Conservation (phyloP, 1,140 invertebrate genomes). For the Mamestra configurata region DNA sequence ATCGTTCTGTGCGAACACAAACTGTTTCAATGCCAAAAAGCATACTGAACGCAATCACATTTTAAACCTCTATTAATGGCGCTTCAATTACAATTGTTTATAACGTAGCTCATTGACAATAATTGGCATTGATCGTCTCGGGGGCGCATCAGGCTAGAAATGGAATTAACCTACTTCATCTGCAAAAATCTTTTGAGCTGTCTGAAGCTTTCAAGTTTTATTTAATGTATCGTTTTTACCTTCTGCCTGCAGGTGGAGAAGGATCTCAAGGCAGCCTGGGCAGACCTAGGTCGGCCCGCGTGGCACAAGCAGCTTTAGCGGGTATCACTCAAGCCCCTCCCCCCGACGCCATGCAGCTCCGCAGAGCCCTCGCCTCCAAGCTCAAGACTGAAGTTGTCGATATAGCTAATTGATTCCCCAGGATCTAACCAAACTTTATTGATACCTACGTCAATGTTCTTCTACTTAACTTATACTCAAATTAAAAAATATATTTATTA, state of each 20-base stretch:
- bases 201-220: too few species aligned
- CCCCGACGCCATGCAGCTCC: conserved; percentile 90
- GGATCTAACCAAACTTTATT: conserved; percentile 2
- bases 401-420: conserved; percentile 42
- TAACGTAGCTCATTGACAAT: too few species aligned
- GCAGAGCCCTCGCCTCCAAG: conserved; percentile 94
- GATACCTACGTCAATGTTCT: neutral
- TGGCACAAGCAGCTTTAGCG: conserved; percentile 90
- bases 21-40: too few species aligned
- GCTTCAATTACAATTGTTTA: too few species aligned
- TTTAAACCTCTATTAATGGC: too few species aligned
- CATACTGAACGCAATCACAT: too few species aligned
- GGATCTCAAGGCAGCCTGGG: conserved; percentile 59
- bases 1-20: too few species aligned
- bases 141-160: too few species aligned
- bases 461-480: conserved; percentile 16
- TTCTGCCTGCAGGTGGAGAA: conserved; percentile 63
- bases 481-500: conserved; percentile 37
- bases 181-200: too few species aligned
- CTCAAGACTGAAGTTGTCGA: conserved; percentile 94
- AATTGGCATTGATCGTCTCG: too few species aligned
- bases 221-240: neutral
- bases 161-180: too few species aligned
- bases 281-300: conserved; percentile 91
- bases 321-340: conserved; percentile 76